phyloP scores from a whole-genome alignment of 2,888 invertebrate genomes.

The Meganola albula region DNA sequence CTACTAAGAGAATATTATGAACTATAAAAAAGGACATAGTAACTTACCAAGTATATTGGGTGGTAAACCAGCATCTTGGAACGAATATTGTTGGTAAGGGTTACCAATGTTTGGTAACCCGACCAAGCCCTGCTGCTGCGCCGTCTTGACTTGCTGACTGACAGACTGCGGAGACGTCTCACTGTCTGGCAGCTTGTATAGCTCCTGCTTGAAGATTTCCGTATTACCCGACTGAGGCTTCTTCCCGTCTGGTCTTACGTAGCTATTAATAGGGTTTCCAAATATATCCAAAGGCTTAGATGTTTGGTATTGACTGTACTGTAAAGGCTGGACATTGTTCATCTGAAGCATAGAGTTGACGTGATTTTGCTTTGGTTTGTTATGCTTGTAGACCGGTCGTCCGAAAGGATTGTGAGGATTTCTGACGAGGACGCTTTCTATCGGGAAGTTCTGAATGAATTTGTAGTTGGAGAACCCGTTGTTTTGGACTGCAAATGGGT shows the following conservation, averaged over 20 bases:
- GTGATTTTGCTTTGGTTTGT: slow-evolving; percentile 56
- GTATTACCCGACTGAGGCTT: slow-evolving; percentile 35
- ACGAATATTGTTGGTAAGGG: slow-evolving; percentile 53
- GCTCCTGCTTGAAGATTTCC: slow-evolving; percentile 63
- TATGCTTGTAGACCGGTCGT: slow-evolving; percentile 55
- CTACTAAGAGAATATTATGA: no score
- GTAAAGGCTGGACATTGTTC: slow-evolving; percentile 56
- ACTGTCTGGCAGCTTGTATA: slow-evolving; percentile 60
- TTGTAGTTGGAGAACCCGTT: slow-evolving; percentile 57
- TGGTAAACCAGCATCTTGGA: slow-evolving; percentile 57
- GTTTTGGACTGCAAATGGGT: slow-evolving; percentile 59
- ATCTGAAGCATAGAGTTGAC: slow-evolving; percentile 57
- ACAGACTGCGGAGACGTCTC: slow-evolving; percentile 55
- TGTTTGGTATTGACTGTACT: slow-evolving; percentile 57
- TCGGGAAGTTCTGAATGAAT: slow-evolving; percentile 60
- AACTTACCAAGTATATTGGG: slow-evolving; percentile 62
- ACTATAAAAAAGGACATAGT: no score
- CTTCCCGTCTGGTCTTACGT: slow-evolving; percentile 48
- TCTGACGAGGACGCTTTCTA: slow-evolving; percentile 55
- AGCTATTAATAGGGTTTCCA: slow-evolving; percentile 54
- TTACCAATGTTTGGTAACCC: slow-evolving; percentile 40
- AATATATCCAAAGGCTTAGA: slow-evolving; percentile 53
- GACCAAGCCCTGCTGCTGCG: slow-evolving; percentile 52
- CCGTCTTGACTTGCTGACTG: slow-evolving; percentile 62
- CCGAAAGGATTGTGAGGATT: slow-evolving; percentile 62